phyloP scores from a whole-genome alignment of 2,888 invertebrate genomes.

The Melanchra persicariae region DNA sequence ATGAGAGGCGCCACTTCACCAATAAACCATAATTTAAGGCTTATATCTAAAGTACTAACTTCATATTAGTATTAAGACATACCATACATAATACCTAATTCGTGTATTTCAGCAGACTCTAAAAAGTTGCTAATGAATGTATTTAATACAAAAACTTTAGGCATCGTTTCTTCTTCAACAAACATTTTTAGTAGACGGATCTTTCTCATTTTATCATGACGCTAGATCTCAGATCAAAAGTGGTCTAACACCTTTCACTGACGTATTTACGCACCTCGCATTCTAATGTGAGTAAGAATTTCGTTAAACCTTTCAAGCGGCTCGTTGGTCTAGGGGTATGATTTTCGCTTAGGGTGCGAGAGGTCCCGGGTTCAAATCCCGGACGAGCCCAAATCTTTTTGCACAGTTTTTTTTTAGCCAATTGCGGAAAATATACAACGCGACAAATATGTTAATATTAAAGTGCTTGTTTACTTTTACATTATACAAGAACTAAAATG shows the following conservation, averaged over 20 bases:
- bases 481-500: conserved; percentile 23
- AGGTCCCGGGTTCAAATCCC: conserved; percentile 91
- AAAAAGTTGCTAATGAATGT: not conserved
- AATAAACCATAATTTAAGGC: not conserved
- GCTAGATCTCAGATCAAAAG: conserved; percentile 12
- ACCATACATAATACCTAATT: no score
- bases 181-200: not conserved
- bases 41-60: not conserved
- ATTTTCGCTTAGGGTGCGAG: conserved; percentile 91
- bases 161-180: not conserved
- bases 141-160: not conserved
- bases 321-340: conserved; percentile 91
- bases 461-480: conserved; percentile 29
- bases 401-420: not conserved
- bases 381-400: conserved; percentile 86
- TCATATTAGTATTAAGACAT: no score
- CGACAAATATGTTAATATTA: conserved; percentile 23
- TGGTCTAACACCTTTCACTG: conserved; percentile 71
- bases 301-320: conserved; percentile 61
- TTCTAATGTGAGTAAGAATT: conserved; percentile 58
- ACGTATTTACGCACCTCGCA: conserved; percentile 26
- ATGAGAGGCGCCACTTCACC: no score
- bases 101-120: no score
- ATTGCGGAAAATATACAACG: not conserved
- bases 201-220: conserved; percentile 1